Conservation (phyloP, 2,797 vertebrate genomes). For the Anableps anableps region DNA sequence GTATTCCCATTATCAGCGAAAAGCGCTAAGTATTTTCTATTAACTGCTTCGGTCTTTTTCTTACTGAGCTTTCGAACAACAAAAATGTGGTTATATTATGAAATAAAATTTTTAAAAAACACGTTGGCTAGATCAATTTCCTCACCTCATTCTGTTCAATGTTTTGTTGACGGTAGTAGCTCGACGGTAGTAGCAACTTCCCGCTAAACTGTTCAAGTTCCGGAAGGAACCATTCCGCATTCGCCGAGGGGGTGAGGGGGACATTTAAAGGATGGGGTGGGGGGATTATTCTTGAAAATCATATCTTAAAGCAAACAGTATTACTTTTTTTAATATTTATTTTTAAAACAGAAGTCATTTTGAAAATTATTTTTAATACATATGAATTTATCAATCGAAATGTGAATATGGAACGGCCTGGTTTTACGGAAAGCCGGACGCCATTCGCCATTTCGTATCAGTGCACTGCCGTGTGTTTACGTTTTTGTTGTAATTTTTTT, state of each 20-base stretch:
- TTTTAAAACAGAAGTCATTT: background rate
- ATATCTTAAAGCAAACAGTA: background rate
- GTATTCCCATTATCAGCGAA: background rate
- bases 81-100: background rate
- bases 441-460: background rate
- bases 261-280: background rate
- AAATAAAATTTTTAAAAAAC: background rate
- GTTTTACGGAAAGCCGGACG: constrained; percentile 38
- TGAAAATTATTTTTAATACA: background rate
- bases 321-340: background rate
- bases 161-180: background rate
- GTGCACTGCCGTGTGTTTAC: background rate
- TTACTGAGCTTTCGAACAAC: background rate
- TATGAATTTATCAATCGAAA: background rate
- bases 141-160: background rate
- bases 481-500: background rate
- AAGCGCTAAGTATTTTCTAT: background rate
- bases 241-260: fast-evolving
- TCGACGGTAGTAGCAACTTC: constrained; percentile 5
- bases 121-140: background rate
- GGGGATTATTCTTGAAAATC: too few species aligned
- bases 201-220: constrained; percentile 46
- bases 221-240: constrained; percentile 42
- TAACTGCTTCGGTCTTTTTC: background rate
- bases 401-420: background rate